phyloP scores from a whole-genome alignment of 2,113 vertebrate species.

The Nothobranchius furzeri region DNA sequence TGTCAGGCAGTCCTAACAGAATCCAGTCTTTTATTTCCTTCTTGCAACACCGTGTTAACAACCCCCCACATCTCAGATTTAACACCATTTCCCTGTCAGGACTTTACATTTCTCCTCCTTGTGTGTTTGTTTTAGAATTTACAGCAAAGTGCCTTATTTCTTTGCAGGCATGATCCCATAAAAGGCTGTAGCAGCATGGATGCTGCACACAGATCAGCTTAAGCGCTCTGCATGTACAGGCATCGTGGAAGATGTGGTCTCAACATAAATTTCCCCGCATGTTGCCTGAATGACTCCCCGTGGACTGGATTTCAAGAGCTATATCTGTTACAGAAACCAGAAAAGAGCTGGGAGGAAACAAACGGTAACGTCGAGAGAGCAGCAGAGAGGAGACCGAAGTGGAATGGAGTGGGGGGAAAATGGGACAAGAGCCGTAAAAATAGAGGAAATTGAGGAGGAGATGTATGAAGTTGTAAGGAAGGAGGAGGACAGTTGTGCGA shows the following conservation, averaged over 20 bases:
- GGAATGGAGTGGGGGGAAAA: slow-evolving; percentile 5
- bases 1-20: slow-evolving; percentile 17
- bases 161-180: slow-evolving; percentile 33
- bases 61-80: background rate
- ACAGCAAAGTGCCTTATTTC: slow-evolving; percentile 7
- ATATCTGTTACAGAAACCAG: slow-evolving; percentile 41
- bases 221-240: slow-evolving; percentile 38
- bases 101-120: slow-evolving; percentile 12
- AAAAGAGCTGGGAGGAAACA: slow-evolving; percentile 11
- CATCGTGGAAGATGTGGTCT: slow-evolving; percentile 36
- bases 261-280: slow-evolving; percentile 32
- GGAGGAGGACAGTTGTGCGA: slow-evolving; percentile 30
- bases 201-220: slow-evolving; percentile 32
- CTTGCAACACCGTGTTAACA: slow-evolving; percentile 29
- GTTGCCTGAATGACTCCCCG: slow-evolving; percentile 48
- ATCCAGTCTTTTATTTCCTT: slow-evolving; percentile 41
- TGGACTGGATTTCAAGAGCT: slow-evolving; percentile 35
- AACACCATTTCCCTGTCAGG: slow-evolving; percentile 25
- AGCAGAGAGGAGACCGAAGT: slow-evolving; percentile 19
- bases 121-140: slow-evolving; percentile 30
- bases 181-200: slow-evolving; percentile 15
- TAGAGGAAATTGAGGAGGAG: slow-evolving; percentile 16
- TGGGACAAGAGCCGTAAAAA: slow-evolving; percentile 32
- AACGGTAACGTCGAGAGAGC: slow-evolving; percentile 16
- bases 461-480: slow-evolving; percentile 13